These are phyloP conservation scores for Pardalotus punctatus DNA, from an alignment of 2,113 vertebrate genomes.

Conservation along the genomic window DNA sequence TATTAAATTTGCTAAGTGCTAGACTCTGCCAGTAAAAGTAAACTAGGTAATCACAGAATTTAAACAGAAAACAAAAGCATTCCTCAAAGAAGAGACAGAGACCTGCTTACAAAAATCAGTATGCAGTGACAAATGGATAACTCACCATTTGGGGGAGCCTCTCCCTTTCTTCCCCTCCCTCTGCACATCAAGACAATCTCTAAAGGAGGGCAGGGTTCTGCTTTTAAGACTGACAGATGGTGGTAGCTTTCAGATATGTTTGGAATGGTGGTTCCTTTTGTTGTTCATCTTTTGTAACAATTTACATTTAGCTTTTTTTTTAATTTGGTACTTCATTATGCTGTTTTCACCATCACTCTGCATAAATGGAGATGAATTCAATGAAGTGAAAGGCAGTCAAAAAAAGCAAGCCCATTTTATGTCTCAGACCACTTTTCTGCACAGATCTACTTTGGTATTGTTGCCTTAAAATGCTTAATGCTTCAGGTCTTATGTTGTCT, in stretches of 20 bases:
- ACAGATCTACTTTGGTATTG: neutral
- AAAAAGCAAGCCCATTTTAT: neutral
- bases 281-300: neutral
- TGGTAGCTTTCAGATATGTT: neutral
- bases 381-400: neutral
- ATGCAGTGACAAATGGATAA: neutral
- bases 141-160: fast-evolving
- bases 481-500: neutral
- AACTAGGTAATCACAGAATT: neutral
- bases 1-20: neutral
- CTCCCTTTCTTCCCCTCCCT: neutral
- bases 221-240: neutral
- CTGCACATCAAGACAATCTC: neutral
- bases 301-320: neutral
- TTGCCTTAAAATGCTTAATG: neutral
- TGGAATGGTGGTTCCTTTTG: neutral
- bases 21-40: neutral
- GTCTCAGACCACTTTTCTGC: neutral
- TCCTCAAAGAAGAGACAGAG: neutral
- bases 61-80: neutral
- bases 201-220: neutral
- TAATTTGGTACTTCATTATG: neutral
- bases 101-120: neutral
- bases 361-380: neutral
- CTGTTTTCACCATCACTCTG: neutral